Evolutionary conservation across 2,113 vertebrate species (phyloP).

Genomic region (Columbina picui): DNA sequence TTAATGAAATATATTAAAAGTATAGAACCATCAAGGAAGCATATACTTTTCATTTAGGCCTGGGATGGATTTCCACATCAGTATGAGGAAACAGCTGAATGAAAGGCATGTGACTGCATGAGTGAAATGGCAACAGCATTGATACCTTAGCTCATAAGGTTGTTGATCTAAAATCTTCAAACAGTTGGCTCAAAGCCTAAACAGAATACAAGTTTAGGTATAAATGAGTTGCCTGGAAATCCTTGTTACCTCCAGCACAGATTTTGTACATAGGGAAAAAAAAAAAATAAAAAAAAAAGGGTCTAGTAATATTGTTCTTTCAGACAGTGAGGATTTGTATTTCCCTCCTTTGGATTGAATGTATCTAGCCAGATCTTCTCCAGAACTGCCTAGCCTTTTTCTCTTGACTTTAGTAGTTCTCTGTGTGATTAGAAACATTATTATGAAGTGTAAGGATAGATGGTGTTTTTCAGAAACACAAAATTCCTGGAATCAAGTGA

Average conservation of each 20-base stretch:
- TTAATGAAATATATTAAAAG: background rate
- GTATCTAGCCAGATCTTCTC: background rate
- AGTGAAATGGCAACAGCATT: background rate
- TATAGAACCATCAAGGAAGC: background rate
- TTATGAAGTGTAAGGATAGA: background rate
- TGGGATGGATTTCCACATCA: background rate
- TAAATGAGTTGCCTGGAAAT: background rate
- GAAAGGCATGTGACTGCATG: background rate
- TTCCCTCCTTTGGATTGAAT: background rate
- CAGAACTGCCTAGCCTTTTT: background rate
- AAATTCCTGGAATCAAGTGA: background rate
- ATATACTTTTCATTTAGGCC: conserved; percentile 16
- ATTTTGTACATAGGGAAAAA: background rate
- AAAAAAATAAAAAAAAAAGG: fast-evolving
- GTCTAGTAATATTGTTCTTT: background rate
- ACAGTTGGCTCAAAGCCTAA: conserved; percentile 35
- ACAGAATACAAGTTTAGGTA: background rate
- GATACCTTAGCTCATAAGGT: background rate
- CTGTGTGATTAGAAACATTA: background rate
- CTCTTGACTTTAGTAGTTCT: background rate
- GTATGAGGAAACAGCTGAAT: background rate
- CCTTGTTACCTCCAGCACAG: background rate
- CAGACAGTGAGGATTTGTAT: background rate
- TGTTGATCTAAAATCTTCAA: conserved; percentile 30
- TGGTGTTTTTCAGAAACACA: background rate